Conservation (phyloP, 2,797 vertebrate species). For the Phalanger gymnotis region DNA sequence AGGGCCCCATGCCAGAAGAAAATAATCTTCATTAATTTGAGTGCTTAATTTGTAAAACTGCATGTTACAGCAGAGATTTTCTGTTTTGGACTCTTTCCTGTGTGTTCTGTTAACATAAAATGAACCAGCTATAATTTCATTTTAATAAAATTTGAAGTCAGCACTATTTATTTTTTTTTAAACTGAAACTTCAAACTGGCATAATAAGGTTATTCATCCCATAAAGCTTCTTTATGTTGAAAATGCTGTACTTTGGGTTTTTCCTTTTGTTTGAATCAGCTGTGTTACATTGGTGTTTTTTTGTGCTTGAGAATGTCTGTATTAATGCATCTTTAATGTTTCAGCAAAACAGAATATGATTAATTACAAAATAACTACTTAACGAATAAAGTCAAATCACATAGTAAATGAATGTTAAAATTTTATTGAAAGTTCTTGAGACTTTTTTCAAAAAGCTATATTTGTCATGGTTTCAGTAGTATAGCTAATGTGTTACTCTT, state of each 20-base stretch:
- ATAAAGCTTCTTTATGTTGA: constrained; percentile 65
- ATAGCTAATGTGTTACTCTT: neutral
- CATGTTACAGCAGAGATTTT: neutral
- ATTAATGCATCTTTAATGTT: constrained; percentile 18
- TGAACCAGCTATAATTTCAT: constrained; percentile 2
- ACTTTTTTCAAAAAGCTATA: neutral
- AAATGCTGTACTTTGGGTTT: constrained; percentile 41
- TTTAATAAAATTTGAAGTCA: neutral
- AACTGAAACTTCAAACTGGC: constrained; percentile 45
- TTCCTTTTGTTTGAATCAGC: constrained; percentile 62
- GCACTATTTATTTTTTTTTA: constrained; percentile 46
- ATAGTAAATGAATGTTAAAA: constrained; percentile 43
- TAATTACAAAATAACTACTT: constrained; percentile 66
- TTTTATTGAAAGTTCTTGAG: neutral
- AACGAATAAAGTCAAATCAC: constrained; percentile 53
- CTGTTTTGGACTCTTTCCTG: neutral
- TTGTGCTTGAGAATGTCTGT: constrained; percentile 47
- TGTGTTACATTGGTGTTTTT: constrained; percentile 50
- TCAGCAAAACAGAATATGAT: constrained; percentile 68
- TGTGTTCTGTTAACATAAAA: neutral
- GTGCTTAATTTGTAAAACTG: neutral
- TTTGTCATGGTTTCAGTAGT: neutral
- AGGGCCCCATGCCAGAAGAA: neutral
- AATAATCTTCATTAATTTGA: neutral
- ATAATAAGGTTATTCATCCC: neutral